Conservation (phyloP, 2,888 invertebrate species). For the Molorchus minor region DNA sequence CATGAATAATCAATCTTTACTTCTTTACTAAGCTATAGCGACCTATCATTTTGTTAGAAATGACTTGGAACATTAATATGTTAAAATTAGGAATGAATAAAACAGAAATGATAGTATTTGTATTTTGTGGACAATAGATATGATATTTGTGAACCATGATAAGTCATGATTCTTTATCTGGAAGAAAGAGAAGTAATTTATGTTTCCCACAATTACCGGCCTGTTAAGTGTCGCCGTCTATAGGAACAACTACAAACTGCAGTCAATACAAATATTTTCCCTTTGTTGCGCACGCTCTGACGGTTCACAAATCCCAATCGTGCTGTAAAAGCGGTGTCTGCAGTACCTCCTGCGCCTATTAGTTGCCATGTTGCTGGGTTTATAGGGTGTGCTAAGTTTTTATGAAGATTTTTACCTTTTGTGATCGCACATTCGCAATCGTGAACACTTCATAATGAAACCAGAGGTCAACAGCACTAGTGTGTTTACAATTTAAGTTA, state of each 20-base stretch:
- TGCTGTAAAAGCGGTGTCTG: conserved; percentile 30
- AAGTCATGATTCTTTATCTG: too few relatives aligned
- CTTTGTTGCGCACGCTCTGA: conserved; percentile 27
- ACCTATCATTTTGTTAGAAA: too few relatives aligned
- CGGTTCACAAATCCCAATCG: conserved; percentile 29
- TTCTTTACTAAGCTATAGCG: too few relatives aligned
- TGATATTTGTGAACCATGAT: too few relatives aligned
- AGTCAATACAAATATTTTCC: conserved; percentile 11
- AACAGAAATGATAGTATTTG: too few relatives aligned
- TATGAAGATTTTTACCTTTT: conserved; percentile 20
- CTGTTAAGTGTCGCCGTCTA: conserved; percentile 9
- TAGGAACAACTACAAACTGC: conserved; percentile 5
- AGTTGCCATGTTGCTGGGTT: conserved; percentile 61
- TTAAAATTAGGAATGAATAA: too few relatives aligned
- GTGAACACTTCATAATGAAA: conserved; percentile 14
- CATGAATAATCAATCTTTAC: too few relatives aligned
- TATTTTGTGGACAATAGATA: too few relatives aligned
- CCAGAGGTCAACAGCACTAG: conserved; percentile 10
- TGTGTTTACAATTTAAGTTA: conserved; percentile 25
- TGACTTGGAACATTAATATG: too few relatives aligned
- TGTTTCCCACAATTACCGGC: too few relatives aligned
- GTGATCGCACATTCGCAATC: conserved; percentile 22
- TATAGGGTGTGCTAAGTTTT: conserved; percentile 51
- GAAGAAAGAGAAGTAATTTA: too few relatives aligned
- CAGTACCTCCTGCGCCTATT: conserved; percentile 46